These are phyloP conservation scores for Lasioglossum malachurum DNA, from an alignment of 2,888 invertebrate genomes.

Conservation along the genomic window DNA sequence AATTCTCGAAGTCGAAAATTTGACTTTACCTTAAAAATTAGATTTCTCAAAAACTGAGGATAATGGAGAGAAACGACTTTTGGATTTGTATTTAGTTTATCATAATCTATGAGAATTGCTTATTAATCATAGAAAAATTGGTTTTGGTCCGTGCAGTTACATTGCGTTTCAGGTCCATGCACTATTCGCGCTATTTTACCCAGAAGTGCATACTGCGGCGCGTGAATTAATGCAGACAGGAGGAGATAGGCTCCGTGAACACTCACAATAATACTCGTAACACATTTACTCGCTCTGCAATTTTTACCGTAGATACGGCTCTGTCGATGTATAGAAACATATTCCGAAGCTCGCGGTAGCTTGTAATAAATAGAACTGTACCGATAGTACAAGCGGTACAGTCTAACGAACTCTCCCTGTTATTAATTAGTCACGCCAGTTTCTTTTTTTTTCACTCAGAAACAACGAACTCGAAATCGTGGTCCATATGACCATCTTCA, in stretches of 20 bases:
- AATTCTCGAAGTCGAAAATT: neutral
- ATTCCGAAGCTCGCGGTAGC: neutral
- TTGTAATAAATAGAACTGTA: constrained; percentile 7
- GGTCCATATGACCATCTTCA: neutral
- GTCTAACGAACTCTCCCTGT: constrained; percentile 10
- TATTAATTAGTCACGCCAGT: constrained; percentile 8
- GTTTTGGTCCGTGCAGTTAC: neutral
- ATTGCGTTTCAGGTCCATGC: constrained; percentile 8
- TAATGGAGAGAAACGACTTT: neutral
- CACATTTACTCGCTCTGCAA: constrained; percentile 66
- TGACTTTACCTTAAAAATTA: neutral
- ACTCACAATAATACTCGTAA: constrained; percentile 81
- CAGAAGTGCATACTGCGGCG: constrained; percentile 71
- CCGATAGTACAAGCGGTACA: constrained; percentile 20
- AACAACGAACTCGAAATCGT: neutral
- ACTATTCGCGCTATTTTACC: constrained; percentile 71
- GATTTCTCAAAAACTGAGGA: neutral
- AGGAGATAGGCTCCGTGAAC: constrained; percentile 84
- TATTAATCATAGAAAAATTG: neutral
- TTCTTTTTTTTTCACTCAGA: neutral
- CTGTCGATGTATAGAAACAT: constrained; percentile 3
- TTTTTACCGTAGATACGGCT: constrained; percentile 11
- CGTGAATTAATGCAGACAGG: constrained; percentile 80
- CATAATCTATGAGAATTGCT: neutral
- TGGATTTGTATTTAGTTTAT: neutral